phyloP scores from a whole-genome alignment of 2,888 invertebrate species.

The Rhimphoctona megacephalus region DNA sequence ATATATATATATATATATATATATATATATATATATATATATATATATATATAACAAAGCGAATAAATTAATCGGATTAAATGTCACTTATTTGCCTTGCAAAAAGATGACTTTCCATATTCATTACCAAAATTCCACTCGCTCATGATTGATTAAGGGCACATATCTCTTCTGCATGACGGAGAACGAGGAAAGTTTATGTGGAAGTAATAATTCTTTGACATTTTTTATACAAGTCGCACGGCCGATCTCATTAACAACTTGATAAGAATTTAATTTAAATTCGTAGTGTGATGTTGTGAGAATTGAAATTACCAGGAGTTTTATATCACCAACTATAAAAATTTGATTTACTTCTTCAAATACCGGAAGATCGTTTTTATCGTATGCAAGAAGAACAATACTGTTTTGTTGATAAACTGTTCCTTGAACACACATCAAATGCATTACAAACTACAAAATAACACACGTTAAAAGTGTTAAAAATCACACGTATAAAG shows the following conservation, averaged over 20 bases:
- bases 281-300: conserved; percentile 54
- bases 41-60: no score
- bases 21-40: no score
- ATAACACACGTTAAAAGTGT: no score
- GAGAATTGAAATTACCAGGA: conserved; percentile 40
- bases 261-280: conserved; percentile 59
- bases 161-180: conserved; percentile 43
- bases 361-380: conserved; percentile 58
- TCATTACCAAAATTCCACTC: conserved; percentile 48
- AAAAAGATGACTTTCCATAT: not conserved
- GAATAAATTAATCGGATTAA: no score
- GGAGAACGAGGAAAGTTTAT: conserved; percentile 48
- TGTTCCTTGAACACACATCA: not conserved
- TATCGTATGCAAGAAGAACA: conserved; percentile 53
- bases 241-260: conserved; percentile 16
- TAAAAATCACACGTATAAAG: no score
- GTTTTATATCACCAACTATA: conserved; percentile 41
- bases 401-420: conserved; percentile 53
- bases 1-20: no score
- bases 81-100: no score
- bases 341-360: conserved; percentile 60
- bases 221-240: conserved; percentile 5
- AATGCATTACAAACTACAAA: no score
- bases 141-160: conserved; percentile 56
- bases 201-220: conserved; percentile 56